These are phyloP conservation scores for Phlogophora meticulosa DNA, from an alignment of 2,888 invertebrate species.

Conservation along the genomic window DNA sequence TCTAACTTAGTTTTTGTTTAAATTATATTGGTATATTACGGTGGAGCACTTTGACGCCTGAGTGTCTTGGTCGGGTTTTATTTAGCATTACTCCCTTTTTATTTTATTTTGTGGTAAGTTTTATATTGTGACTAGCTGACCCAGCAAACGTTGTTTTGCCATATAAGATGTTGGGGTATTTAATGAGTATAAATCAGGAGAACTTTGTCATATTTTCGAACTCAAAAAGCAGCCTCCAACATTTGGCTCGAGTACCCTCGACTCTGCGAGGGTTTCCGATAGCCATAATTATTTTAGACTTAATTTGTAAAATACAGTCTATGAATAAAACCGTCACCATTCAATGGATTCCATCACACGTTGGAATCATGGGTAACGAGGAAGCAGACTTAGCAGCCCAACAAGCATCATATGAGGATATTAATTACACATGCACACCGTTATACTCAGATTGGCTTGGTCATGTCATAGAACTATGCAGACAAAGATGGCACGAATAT, in stretches of 20 bases:
- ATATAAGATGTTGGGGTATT: no score
- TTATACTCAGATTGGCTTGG: constrained; percentile 5
- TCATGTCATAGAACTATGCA: constrained; percentile 2
- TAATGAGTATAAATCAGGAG: not conserved
- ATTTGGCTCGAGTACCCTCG: constrained; percentile 30
- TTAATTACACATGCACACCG: not conserved
- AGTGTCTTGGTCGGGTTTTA: no score
- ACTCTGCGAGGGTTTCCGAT: constrained; percentile 29
- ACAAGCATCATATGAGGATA: constrained; percentile 3
- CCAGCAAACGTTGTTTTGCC: no score
- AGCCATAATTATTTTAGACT: no score
- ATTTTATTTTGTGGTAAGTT: no score
- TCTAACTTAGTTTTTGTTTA: no score
- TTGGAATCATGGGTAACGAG: constrained; percentile 17
- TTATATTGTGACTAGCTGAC: no score
- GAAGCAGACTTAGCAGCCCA: constrained; percentile 2
- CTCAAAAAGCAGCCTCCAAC: constrained; percentile 37
- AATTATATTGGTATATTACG: no score
- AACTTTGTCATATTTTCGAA: constrained; percentile 17
- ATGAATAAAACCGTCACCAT: constrained; percentile 10
- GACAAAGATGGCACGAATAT: constrained; percentile 13
- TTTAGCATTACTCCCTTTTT: no score
- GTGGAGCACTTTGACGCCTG: no score
- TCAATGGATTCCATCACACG: constrained; percentile 19
- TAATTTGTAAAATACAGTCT: no score